These are phyloP conservation scores for Kuschelorhynchus macadamiae DNA, from an alignment of 2,888 invertebrate genomes.

Conservation along the genomic window DNA sequence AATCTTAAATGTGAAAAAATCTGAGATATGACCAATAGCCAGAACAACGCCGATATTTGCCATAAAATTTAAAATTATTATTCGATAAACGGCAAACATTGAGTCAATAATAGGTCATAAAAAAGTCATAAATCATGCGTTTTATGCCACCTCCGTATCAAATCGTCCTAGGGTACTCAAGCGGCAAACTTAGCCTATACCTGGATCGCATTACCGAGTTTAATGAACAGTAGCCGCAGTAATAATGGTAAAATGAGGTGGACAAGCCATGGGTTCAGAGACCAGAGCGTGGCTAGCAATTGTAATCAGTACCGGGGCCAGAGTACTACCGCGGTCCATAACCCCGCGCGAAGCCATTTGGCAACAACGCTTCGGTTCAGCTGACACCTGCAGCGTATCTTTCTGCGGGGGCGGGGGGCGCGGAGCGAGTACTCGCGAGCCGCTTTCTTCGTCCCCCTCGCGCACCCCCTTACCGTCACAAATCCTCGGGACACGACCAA, in stretches of 20 bases:
- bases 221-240: slow-evolving; percentile 49
- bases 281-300: slow-evolving; percentile 47
- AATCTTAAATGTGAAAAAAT: too few relatives aligned
- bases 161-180: slow-evolving; percentile 27
- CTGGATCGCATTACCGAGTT: slow-evolving; percentile 42
- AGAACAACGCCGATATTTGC: too few relatives aligned
- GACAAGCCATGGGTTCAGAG: slow-evolving; percentile 46
- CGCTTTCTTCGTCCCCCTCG: slow-evolving; percentile 48
- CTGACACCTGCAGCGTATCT: slow-evolving; percentile 69
- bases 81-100: too few relatives aligned
- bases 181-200: slow-evolving; percentile 38
- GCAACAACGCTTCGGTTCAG: slow-evolving; percentile 64
- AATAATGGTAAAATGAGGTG: slow-evolving; percentile 49
- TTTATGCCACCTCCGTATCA: slow-evolving; percentile 7
- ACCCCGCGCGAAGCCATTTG: slow-evolving; percentile 53
- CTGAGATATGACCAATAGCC: too few relatives aligned
- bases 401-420: slow-evolving; percentile 61
- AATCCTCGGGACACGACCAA: slow-evolving; percentile 66
- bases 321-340: slow-evolving; percentile 47
- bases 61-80: too few relatives aligned
- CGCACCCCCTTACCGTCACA: slow-evolving; percentile 62
- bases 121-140: slow-evolving; percentile 1
- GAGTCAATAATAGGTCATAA: slow-evolving; percentile 8
- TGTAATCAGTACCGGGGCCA: slow-evolving; percentile 47
- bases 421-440: slow-evolving; percentile 63